Conservation (phyloP, 2,113 vertebrate genomes). For the Puntigrus tetrazona region DNA sequence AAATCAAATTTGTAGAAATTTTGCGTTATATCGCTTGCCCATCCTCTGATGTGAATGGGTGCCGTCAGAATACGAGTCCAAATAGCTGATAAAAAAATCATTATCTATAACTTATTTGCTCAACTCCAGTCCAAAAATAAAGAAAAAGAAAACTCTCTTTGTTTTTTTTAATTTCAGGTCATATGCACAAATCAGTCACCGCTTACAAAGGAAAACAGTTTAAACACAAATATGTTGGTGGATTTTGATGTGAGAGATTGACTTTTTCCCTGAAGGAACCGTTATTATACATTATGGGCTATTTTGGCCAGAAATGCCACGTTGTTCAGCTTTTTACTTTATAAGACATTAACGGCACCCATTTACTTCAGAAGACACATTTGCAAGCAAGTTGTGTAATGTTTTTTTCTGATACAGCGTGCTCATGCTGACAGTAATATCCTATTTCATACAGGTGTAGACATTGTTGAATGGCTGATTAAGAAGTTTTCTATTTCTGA, state of each 20-base stretch:
- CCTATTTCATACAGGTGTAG: constrained; percentile 73
- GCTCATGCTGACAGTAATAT: not conserved
- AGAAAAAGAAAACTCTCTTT: too few species aligned
- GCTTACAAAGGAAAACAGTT: not conserved
- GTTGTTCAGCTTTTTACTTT: too few species aligned
- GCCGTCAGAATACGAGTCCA: not conserved
- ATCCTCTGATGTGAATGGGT: not conserved
- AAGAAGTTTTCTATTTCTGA: constrained; percentile 81
- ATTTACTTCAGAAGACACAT: not conserved
- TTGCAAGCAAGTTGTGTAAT: too few species aligned
- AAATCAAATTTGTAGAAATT: not conserved
- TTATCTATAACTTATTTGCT: not conserved
- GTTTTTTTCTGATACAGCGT: not conserved
- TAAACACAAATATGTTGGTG: not conserved
- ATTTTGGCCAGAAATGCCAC: too few species aligned
- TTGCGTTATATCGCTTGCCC: not conserved
- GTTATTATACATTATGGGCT: too few species aligned
- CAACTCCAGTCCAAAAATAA: not conserved
- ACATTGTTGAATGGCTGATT: constrained; percentile 84
- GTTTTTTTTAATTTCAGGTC: not conserved
- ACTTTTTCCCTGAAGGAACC: not conserved
- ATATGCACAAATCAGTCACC: not conserved
- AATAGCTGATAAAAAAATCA: not conserved
- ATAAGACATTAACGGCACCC: too few species aligned
- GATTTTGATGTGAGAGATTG: not conserved